Evolutionary conservation across 1,140 invertebrate species (phyloP).

Genomic region (Acyrthosiphon pisum): DNA sequence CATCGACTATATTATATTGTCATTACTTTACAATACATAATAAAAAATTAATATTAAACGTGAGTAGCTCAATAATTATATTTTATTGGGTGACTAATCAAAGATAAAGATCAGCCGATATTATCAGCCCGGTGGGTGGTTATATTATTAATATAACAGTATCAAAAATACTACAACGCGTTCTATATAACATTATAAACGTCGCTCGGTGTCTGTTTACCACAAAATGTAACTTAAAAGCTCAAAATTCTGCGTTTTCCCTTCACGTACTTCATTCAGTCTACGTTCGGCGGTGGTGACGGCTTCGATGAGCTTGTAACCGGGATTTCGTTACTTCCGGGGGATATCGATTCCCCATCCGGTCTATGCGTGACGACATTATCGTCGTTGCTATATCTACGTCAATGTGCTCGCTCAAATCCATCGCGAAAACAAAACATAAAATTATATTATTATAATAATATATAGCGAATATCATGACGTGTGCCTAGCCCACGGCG

Average conservation of each 20-base stretch:
- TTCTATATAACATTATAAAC: background rate
- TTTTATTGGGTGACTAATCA: background rate
- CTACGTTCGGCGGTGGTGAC: background rate
- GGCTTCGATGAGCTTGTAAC: background rate
- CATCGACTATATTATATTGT: background rate
- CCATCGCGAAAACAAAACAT: background rate
- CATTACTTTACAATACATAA: too few species aligned
- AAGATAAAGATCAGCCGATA: background rate
- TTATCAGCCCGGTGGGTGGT: background rate
- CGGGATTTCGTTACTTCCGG: conserved; percentile 29
- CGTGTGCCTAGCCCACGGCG: background rate
- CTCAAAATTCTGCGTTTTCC: background rate
- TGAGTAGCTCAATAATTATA: background rate
- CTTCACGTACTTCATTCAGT: background rate
- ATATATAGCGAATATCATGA: background rate
- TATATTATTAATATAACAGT: too few species aligned
- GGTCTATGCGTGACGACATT: background rate
- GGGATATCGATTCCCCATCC: conserved; percentile 13
- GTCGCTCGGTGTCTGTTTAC: background rate
- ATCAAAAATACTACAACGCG: too few species aligned
- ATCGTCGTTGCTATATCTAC: background rate
- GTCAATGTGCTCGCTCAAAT: too few species aligned
- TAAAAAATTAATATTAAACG: background rate
- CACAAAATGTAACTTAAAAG: background rate
- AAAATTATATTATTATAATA: background rate